Evolutionary conservation across 2,888 invertebrate genomes (phyloP).

Genomic region (Fissipunctia ypsillon): DNA sequence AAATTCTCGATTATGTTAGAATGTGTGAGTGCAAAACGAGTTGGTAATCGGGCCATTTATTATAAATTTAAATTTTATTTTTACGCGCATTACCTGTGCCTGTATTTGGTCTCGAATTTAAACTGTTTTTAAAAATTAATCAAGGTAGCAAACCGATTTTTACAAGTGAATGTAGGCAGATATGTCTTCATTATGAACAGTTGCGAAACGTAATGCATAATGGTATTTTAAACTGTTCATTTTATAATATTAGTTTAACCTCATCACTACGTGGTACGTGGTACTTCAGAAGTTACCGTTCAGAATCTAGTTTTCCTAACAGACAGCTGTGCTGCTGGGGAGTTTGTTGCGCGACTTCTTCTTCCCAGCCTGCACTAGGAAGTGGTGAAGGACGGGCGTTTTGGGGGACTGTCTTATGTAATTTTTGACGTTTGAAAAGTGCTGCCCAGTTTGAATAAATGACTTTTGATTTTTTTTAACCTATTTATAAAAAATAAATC

Average conservation of each 20-base stretch:
- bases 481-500: neutral
- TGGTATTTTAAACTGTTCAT: neutral
- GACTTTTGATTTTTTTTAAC: too few relatives aligned
- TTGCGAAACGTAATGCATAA: neutral
- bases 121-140: conserved; percentile 27
- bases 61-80: conserved; percentile 64
- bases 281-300: neutral
- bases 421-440: too few relatives aligned
- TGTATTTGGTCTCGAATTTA: conserved; percentile 46
- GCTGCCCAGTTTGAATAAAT: too few relatives aligned
- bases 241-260: neutral
- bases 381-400: too few relatives aligned
- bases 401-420: too few relatives aligned
- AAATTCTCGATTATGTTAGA: conserved; percentile 83
- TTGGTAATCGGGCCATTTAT: conserved; percentile 69
- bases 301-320: too few relatives aligned
- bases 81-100: conserved; percentile 59
- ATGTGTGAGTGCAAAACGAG: conserved; percentile 72
- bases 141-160: neutral
- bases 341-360: too few relatives aligned
- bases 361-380: too few relatives aligned
- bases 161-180: neutral
- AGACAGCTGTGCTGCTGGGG: too few relatives aligned
- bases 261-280: neutral
- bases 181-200: neutral